A percentile compares a stretch with the other conserved stretches of the same genome.
Evolutionary conservation across 2,113 vertebrate genomes (phyloP).

Genomic region (Girardinichthys multiradiatus): DNA sequence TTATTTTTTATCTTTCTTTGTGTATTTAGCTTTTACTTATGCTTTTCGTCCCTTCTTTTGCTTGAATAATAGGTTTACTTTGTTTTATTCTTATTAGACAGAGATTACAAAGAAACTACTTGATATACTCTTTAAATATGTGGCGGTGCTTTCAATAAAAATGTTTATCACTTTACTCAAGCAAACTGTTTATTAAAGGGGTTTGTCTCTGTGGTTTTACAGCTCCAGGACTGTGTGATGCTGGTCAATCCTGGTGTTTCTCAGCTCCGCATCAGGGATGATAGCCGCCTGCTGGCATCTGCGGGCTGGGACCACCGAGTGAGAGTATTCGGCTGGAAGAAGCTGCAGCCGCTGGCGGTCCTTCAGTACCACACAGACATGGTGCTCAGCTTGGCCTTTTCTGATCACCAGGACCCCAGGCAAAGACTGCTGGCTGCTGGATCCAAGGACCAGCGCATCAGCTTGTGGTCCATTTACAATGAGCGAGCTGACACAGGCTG

Average conservation of each 20-base stretch:
- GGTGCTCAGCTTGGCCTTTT: conserved; percentile 87
- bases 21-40: not conserved
- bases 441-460: conserved; percentile 92
- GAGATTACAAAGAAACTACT: not conserved
- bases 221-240: conserved; percentile 81
- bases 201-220: conserved; percentile 47
- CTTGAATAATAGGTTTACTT: not conserved
- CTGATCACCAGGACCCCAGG: conserved; percentile 74
- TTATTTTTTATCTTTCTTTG: conserved; percentile 31
- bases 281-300: conserved; percentile 87
- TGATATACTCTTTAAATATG: not conserved
- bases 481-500: conserved; percentile 48
- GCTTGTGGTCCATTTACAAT: conserved; percentile 91
- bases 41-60: conserved; percentile 21
- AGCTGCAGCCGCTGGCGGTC: conserved; percentile 88
- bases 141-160: not conserved
- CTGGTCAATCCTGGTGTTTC: conserved; percentile 92
- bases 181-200: not conserved
- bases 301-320: conserved; percentile 94
- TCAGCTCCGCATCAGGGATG: conserved; percentile 85
- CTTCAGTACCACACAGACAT: conserved; percentile 89
- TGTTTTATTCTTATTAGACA: not conserved
- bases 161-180: not conserved
- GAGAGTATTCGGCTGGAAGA: conserved; percentile 91
- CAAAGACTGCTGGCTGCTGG: conserved; percentile 89